Conservation (phyloP, 1,140 invertebrate species). For the Bicyclus anynana region DNA sequence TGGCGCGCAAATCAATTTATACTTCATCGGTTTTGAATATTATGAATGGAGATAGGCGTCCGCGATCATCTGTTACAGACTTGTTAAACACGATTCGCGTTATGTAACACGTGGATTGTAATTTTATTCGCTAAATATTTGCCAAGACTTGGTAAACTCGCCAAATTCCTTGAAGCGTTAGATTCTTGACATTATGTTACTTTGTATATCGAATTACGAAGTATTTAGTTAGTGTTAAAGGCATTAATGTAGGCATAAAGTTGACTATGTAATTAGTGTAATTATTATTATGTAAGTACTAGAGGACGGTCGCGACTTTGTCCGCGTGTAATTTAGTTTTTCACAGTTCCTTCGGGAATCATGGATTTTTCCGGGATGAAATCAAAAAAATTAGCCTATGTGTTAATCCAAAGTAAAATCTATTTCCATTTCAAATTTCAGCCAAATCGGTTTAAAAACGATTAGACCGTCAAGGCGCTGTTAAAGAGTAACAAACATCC, state of each 20-base stretch:
- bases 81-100: slow-evolving; percentile 16
- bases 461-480: too few species aligned
- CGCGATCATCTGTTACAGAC: slow-evolving; percentile 15
- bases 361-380: too few species aligned
- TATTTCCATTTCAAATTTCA: too few species aligned
- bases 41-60: slow-evolving; percentile 24
- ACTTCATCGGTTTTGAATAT: slow-evolving; percentile 25
- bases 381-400: too few species aligned
- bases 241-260: not conserved
- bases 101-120: slow-evolving; percentile 10
- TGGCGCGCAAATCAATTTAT: slow-evolving; percentile 19
- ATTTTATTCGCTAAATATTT: slow-evolving; percentile 13
- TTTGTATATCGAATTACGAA: not conserved
- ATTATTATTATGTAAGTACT: not conserved
- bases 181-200: not conserved
- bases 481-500: too few species aligned
- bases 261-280: not conserved
- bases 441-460: too few species aligned
- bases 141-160: slow-evolving; percentile 5
- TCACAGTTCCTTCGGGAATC: too few species aligned
- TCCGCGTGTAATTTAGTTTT: too few species aligned
- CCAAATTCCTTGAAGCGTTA: slow-evolving; percentile 1
- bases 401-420: too few species aligned
- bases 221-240: not conserved
- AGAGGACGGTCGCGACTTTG: not conserved